These are phyloP conservation scores for Camponotus vicinus DNA, from an alignment of 1,140 invertebrate species.

Conservation along the genomic window DNA sequence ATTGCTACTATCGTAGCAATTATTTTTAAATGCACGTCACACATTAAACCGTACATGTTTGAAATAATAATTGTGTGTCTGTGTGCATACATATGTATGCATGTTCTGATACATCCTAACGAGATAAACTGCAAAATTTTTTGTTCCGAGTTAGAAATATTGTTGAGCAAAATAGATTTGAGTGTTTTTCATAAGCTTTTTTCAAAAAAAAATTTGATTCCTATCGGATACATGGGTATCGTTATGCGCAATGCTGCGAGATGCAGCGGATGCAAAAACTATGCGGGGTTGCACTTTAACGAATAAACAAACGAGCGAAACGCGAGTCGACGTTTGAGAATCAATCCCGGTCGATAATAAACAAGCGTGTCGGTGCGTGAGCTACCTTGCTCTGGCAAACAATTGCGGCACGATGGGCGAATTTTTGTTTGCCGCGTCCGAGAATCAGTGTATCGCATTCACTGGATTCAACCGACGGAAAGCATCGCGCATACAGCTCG, in stretches of 20 bases:
- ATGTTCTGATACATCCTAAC: too few relatives aligned
- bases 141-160: not conserved
- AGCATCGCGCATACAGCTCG: not conserved
- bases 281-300: slow-evolving; percentile 31
- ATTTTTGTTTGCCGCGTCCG: slow-evolving; percentile 65
- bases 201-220: slow-evolving; percentile 1
- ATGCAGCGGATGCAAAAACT: slow-evolving; percentile 33
- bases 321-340: slow-evolving; percentile 10
- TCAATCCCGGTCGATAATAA: slow-evolving; percentile 57
- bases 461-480: slow-evolving; percentile 10
- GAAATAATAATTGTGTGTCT: too few relatives aligned
- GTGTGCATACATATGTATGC: too few relatives aligned
- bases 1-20: too few relatives aligned
- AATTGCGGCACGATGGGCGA: slow-evolving; percentile 39
- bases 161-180: not conserved
- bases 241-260: not conserved
- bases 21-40: too few relatives aligned
- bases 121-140: too few relatives aligned
- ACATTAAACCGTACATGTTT: too few relatives aligned
- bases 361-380: slow-evolving; percentile 45
- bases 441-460: slow-evolving; percentile 46
- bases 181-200: not conserved
- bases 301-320: slow-evolving; percentile 57
- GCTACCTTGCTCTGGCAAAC: slow-evolving; percentile 63
- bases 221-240: not conserved